Evolutionary conservation across 2,888 invertebrate species (phyloP).

Genomic region (Molanna angustata): DNA sequence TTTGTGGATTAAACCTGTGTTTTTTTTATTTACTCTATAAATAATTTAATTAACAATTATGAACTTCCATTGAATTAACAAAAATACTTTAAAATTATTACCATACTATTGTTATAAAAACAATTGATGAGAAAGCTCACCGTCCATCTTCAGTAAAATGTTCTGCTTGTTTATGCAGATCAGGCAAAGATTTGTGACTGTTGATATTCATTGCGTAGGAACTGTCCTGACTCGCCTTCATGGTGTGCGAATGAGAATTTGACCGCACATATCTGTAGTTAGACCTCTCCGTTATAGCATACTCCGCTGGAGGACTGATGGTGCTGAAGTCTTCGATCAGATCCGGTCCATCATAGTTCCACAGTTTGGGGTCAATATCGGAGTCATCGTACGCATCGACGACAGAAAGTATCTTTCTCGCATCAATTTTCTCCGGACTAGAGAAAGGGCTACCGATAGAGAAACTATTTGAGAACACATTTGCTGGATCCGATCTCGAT

Average conservation of each 20-base stretch:
- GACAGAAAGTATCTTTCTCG: slow-evolving; percentile 28
- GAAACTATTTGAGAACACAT: slow-evolving; percentile 30
- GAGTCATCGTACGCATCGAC: slow-evolving; percentile 34
- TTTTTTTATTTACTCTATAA: too few relatives aligned
- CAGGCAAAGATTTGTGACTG: slow-evolving; percentile 81
- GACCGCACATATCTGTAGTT: slow-evolving; percentile 49
- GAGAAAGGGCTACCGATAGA: slow-evolving; percentile 44
- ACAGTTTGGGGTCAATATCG: slow-evolving; percentile 16
- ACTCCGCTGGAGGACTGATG: slow-evolving; percentile 71
- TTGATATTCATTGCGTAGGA: slow-evolving; percentile 58
- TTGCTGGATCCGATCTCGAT: slow-evolving; percentile 30
- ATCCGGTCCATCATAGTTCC: slow-evolving; percentile 34
- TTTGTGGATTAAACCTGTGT: too few relatives aligned
- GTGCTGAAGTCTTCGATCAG: slow-evolving; percentile 54
- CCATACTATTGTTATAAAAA: too few relatives aligned
- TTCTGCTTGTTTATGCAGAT: slow-evolving; percentile 63
- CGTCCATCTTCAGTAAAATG: slow-evolving; percentile 39
- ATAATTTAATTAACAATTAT: too few relatives aligned
- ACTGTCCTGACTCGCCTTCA: slow-evolving; percentile 41
- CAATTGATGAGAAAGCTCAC: slow-evolving; percentile 6
- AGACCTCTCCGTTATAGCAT: slow-evolving; percentile 48
- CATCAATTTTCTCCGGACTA: slow-evolving; percentile 41
- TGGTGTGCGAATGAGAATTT: slow-evolving; percentile 63
- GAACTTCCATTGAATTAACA: too few relatives aligned
- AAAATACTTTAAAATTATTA: too few relatives aligned